Evolutionary conservation across 2,888 invertebrate species (phyloP), one percentile per base, ranked within the genome.

Genomic region (Shargacucullia verbasci): DNA sequence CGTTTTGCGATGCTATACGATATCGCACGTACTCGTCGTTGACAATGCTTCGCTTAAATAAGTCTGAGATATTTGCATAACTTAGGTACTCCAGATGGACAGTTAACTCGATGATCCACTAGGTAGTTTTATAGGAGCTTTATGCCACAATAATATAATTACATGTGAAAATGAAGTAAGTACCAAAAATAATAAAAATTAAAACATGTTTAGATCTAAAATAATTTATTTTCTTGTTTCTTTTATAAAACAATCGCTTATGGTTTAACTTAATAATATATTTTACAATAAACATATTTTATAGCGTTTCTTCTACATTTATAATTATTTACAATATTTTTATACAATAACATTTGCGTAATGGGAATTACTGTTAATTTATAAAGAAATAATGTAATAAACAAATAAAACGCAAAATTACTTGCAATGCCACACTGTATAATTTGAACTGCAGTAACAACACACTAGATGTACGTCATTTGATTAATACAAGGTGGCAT

Each of bases 171-270:
- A 29, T 29, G 1, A 1, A 4, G 29, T 29, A 3, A 8, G 4
- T 20, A 20, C 2, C 20, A 2, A 25, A 7, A 12, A n/a, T n/a
- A 47, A 70, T 65, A 63, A 62, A 73, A 69, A n/a, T n/a, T n/a
- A n/a, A n/a, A 48, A 34, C 35, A 29, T 15, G 25, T 15, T 39
- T 89, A 88, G 85, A 88, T 91, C 92, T 94, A 93, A 93, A 94
- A 94, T 94, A 94, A 90, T 93, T 92, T 93, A 92, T 91, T 92
- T 85, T 84, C 83, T 82, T 86, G 84, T 87, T 87, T 84, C 85
- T 88, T 90, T 93, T 92, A 91, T 89, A 93, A 93, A 92, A 92
- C 91, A 93, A 92, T 91, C 75, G 81, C 88, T 92, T 91, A 90
- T 48, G 75, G 73, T 61, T 68, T 81, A 88, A 86, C 76, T 89